Conservation (phyloP, 1,140 invertebrate genomes). For the Popillia japonica region DNA sequence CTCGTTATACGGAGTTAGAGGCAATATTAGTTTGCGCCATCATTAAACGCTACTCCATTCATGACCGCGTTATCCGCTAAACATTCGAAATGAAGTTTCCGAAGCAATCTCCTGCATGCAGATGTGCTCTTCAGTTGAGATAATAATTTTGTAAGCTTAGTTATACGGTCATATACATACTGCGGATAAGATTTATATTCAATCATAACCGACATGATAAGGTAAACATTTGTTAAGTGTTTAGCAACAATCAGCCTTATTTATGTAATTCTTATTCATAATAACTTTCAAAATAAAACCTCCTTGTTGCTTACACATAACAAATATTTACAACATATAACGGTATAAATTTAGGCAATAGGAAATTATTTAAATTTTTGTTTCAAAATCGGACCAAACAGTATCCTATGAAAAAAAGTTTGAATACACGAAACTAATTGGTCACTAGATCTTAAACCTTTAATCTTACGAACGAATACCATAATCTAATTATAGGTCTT, state of each 20-base stretch:
- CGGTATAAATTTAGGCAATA: background rate
- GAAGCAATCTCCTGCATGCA: constrained; percentile 3
- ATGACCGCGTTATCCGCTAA: constrained; percentile 2
- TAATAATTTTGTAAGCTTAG: too few species aligned
- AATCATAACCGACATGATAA: too few species aligned
- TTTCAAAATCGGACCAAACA: background rate
- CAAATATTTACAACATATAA: too few species aligned
- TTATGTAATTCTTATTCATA: too few species aligned
- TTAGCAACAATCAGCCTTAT: too few species aligned
- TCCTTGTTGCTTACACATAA: too few species aligned
- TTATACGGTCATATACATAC: too few species aligned
- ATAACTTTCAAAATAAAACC: too few species aligned
- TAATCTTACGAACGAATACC: constrained; percentile 4
- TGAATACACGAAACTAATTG: background rate
- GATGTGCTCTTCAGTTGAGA: background rate
- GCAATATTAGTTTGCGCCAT: constrained; percentile 24
- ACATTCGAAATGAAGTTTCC: constrained; percentile 9
- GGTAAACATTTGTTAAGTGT: too few species aligned
- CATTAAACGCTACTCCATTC: constrained; percentile 4
- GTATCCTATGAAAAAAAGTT: background rate
- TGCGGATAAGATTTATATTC: too few species aligned
- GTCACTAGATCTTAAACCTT: background rate
- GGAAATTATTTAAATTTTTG: background rate
- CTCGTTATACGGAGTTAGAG: background rate
- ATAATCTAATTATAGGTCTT: constrained; percentile 5